Evolutionary conservation across 2,113 vertebrate species (phyloP), one percentile per base, ranked within the genome.

Genomic region (Macroglossus sobrinus): DNA sequence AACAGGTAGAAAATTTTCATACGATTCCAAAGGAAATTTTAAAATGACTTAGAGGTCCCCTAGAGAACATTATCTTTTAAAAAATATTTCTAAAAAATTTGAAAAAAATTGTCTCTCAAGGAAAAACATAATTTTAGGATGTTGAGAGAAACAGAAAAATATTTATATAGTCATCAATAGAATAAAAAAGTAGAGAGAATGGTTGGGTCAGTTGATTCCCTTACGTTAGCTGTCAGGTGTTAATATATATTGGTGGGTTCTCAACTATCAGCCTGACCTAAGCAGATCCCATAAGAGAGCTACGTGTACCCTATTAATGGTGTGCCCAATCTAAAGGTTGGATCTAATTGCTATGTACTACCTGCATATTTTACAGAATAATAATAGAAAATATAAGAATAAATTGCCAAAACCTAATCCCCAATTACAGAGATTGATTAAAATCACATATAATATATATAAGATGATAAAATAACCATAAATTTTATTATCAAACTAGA

Each of bases 71-170:
- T 82, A 50, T 95, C 15, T n/a, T 28, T 89, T 87, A 90, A 63
- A 80, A 96, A 94, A 93, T 93, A 88, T 96, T 94, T 94, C 59
- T 92, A 81, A 95, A 19, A 94, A 92, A 61, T 79, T 40, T 95
- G 68, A 63, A 63, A 92, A 95, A 75, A 78, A 72, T 33, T 84
- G 9, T 45, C n/a, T 93, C 64, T 94, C 57, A 96, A 95, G 24
- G 30, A 61, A 96, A 95, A 74, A 63, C 74, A 72, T 45, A 76
- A 28, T 76, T 92, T 92, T 64, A 93, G 57, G n/a, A 69, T 76
- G 24, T 50, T 91, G 35, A 92, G 2, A 94, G 30, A 82, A 97
- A 80, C 38, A 87, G 57, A 87, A 87, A 84, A 91, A 69, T 35
- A 86, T 66, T 66, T 88, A 91, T 84, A 84, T 61, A 38, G 80